phyloP scores from a whole-genome alignment of 2,888 invertebrate genomes.

The Chrysolina americana region DNA sequence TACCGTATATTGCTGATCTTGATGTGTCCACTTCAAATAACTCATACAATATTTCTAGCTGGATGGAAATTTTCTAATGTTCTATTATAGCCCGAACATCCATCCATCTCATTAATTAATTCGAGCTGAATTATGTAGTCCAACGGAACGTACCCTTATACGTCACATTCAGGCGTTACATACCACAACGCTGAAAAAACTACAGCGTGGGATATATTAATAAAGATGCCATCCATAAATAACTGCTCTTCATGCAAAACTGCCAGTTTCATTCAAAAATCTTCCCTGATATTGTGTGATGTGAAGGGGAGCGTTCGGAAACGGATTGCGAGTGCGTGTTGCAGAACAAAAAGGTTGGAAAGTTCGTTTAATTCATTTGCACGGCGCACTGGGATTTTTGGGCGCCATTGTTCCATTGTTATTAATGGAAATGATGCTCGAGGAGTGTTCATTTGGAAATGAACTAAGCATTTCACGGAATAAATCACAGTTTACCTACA shows the following conservation, averaged over 20 bases:
- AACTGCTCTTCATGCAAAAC: constrained; percentile 8
- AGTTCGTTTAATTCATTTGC: not conserved
- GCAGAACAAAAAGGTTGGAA: not conserved
- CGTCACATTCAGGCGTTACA: constrained; percentile 1
- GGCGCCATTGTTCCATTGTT: not conserved
- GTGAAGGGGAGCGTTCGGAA: constrained; percentile 8
- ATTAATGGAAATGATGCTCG: constrained; percentile 1
- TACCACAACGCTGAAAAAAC: constrained; percentile 5
- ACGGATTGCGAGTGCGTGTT: not conserved
- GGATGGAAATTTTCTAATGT: too few species aligned
- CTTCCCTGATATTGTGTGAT: constrained; percentile 7
- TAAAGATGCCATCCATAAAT: constrained; percentile 23
- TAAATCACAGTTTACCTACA: not conserved
- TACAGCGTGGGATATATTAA: constrained; percentile 10
- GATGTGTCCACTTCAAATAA: too few species aligned
- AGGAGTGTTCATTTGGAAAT: constrained; percentile 10
- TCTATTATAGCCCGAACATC: too few species aligned
- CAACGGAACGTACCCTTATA: not conserved
- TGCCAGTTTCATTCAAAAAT: constrained; percentile 29
- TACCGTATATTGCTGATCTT: too few species aligned
- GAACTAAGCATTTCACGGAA: not conserved
- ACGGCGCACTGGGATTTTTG: not conserved
- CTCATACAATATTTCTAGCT: too few species aligned
- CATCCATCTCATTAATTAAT: not conserved
- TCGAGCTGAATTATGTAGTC: not conserved